phyloP scores from a whole-genome alignment of 1,140 invertebrate genomes.

The Pseudomyrmex gracilis region DNA sequence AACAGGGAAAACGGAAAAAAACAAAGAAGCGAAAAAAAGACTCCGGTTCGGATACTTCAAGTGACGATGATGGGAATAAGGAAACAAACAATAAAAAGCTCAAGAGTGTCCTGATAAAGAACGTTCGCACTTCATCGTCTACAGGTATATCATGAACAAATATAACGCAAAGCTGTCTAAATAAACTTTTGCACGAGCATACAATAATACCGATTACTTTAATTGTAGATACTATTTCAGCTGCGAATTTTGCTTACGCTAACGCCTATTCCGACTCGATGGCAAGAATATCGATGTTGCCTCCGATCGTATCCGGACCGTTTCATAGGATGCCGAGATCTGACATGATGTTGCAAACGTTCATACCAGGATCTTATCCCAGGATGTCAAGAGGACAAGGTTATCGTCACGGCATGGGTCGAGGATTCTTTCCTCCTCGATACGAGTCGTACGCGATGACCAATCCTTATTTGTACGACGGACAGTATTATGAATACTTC shows the following conservation, averaged over 20 bases:
- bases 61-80: constrained; percentile 67
- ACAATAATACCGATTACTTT: not conserved
- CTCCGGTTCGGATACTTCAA: constrained; percentile 68
- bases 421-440: constrained; percentile 70
- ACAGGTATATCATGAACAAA: constrained; percentile 65
- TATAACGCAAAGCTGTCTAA: not conserved
- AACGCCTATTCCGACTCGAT: constrained; percentile 22
- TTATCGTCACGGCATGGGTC: constrained; percentile 50
- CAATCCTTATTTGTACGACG: constrained; percentile 81
- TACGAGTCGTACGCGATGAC: constrained; percentile 64
- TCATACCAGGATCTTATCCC: constrained; percentile 29
- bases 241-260: constrained; percentile 26
- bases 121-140: constrained; percentile 64
- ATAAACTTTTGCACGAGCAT: not conserved
- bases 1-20: constrained; percentile 52
- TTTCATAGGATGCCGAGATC: constrained; percentile 65
- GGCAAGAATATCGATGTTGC: constrained; percentile 13
- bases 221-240: constrained; percentile 1
- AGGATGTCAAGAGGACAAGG: not conserved
- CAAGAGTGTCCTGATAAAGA: constrained; percentile 76
- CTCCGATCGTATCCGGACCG: not conserved
- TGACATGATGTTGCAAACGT: constrained; percentile 68
- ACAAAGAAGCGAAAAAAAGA: constrained; percentile 80
- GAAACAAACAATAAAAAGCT: constrained; percentile 78
- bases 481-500: constrained; percentile 84